Evolutionary conservation across 2,797 vertebrate genomes (phyloP).

Genomic region (Decapterus maruadsi): DNA sequence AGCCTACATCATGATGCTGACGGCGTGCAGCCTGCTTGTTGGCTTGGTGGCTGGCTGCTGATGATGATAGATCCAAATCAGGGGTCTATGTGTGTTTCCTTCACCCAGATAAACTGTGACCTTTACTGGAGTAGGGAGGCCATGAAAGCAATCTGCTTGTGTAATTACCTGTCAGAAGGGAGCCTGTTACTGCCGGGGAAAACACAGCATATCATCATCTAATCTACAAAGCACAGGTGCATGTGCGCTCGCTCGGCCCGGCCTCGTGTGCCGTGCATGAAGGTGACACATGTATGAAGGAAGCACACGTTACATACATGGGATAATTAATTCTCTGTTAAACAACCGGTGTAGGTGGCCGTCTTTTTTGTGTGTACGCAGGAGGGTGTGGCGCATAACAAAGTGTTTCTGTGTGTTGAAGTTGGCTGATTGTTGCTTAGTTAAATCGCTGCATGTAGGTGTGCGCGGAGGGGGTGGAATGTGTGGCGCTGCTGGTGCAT

Average conservation of each 20-base stretch:
- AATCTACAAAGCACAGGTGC: conserved; percentile 78
- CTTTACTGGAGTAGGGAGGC: conserved; percentile 79
- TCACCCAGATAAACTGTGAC: conserved; percentile 80
- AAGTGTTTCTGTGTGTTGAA: conserved; percentile 67
- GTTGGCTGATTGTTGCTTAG: conserved; percentile 68
- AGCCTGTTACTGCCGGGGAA: conserved; percentile 77
- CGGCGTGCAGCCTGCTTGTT: conserved; percentile 4
- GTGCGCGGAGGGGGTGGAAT: conserved; percentile 59
- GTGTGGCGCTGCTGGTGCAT: conserved; percentile 59
- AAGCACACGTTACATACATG: conserved; percentile 6
- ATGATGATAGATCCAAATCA: conserved; percentile 68
- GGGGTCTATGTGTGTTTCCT: conserved; percentile 62
- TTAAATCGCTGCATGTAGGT: conserved; percentile 66
- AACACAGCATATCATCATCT: conserved; percentile 78
- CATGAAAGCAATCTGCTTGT: conserved; percentile 84
- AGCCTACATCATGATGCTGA: not conserved
- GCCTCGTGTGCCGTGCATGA: conserved; percentile 6
- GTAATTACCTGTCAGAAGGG: conserved; percentile 87
- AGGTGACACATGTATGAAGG: conserved; percentile 17
- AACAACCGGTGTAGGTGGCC: conserved; percentile 24
- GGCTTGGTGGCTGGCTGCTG: conserved; percentile 26
- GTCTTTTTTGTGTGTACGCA: not conserved
- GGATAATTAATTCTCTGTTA: conserved; percentile 57
- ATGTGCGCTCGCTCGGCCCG: not conserved
- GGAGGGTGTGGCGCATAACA: conserved; percentile 24